phyloP scores from a whole-genome alignment of 2,888 invertebrate species.

The Amiota minor region DNA sequence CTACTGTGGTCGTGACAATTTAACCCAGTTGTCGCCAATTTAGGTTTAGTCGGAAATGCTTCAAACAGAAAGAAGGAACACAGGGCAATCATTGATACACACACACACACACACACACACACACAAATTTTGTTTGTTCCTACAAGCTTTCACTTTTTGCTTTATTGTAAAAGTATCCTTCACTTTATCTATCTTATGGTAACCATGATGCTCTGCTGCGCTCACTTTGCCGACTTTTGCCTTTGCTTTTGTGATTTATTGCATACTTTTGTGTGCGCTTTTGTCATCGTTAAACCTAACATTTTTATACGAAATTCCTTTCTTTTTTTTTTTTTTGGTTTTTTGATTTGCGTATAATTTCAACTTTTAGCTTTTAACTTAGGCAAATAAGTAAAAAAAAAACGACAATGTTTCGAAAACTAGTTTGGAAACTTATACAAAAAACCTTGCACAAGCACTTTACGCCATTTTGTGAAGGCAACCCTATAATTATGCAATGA shows the following conservation, averaged over 20 bases:
- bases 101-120: no score
- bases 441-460: no score
- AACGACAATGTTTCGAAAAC: no score
- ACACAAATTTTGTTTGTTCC: constrained; percentile 58
- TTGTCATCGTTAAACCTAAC: neutral
- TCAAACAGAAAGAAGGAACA: no score
- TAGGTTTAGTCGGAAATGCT: constrained; percentile 24
- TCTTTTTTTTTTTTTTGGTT: neutral
- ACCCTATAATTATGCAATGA: constrained; percentile 14
- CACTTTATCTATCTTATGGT: constrained; percentile 39
- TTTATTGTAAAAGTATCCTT: constrained; percentile 38
- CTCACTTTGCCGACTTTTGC: neutral
- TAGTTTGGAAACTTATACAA: no score
- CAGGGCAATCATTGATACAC: neutral
- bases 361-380: constrained; percentile 1
- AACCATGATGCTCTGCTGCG: constrained; percentile 61
- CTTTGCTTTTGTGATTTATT: constrained; percentile 54
- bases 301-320: neutral
- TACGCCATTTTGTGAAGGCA: no score
- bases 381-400: neutral
- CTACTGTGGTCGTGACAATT: neutral
- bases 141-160: constrained; percentile 28
- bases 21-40: constrained; percentile 48
- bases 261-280: constrained; percentile 54
- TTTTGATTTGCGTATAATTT: constrained; percentile 8